phyloP scores from a whole-genome alignment of 1,140 invertebrate genomes.

The Eriosoma lanigerum region DNA sequence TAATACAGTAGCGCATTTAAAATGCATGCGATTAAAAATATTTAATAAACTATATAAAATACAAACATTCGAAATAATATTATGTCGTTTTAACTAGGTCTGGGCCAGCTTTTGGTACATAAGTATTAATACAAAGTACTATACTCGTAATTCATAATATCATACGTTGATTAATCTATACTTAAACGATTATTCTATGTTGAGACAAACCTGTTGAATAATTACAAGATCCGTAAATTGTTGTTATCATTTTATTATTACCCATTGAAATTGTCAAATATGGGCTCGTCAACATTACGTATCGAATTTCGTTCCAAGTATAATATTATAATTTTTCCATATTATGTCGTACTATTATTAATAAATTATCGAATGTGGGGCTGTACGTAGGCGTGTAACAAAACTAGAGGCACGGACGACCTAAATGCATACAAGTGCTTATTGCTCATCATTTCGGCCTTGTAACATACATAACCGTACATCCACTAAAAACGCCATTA shows the following conservation, averaged over 20 bases:
- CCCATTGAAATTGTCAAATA: too few relatives aligned
- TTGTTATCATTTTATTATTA: background rate
- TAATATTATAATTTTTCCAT: too few relatives aligned
- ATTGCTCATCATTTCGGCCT: background rate
- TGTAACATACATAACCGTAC: background rate
- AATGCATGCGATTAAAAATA: too few relatives aligned
- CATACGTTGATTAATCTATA: too few relatives aligned
- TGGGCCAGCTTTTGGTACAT: too few relatives aligned
- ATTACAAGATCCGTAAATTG: background rate
- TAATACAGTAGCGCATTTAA: too few relatives aligned
- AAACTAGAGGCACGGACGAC: constrained; percentile 16
- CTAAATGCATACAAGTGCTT: constrained; percentile 14
- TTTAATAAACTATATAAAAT: too few relatives aligned
- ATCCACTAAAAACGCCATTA: background rate
- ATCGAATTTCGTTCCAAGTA: background rate
- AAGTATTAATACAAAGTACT: too few relatives aligned
- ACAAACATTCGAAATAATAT: too few relatives aligned
- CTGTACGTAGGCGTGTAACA: background rate
- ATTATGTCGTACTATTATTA: background rate
- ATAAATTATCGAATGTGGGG: background rate
- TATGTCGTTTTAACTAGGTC: too few relatives aligned
- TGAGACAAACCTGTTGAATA: background rate
- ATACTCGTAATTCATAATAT: too few relatives aligned
- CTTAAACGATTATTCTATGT: too few relatives aligned
- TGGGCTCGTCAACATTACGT: background rate